Base-by-base conservation (phyloP, 2,113 vertebrate genomes). In the Spilogale gracilis region DNA sequence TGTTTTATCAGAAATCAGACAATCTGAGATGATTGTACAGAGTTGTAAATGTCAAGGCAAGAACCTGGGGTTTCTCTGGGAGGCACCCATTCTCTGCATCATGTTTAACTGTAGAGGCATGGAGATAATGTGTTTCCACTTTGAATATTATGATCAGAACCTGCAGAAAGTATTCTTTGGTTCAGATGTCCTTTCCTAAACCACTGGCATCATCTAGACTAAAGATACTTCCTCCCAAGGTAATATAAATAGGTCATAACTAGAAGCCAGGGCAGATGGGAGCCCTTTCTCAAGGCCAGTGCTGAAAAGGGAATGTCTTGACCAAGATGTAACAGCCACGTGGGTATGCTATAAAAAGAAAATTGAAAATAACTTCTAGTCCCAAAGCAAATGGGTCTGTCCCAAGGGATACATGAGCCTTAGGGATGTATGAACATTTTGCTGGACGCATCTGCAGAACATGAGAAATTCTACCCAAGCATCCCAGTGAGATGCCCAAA, bases 1-100 rank as follows among this genome's bases (percentile, higher is more conserved):
- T 61, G 52, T 63, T 94, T 95, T 78, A 80, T 90, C 50, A 80
- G 52, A 74, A 93, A 81, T n/a, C 38, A 20, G 16, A 38, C 52
- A 48, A 43, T 79, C 4, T 90, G 14, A 93, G 81, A 38, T 50
- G 32, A 30, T 45, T 43, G 58, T 12, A 71, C n/a, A 52, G 56
- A 58, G 9, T 79, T 61, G 43, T 54, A 73, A 73, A 80, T 21
- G 71, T 30, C 21, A n/a, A 69, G 1, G 21, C 61, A n/a, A 84
- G 58, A 58, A 9, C 3, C 5, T 4, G 17, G 32, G 10, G 17
- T n/a, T 45, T 87, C 54, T 50, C 45, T 17, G 5, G 12, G 27
- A 60, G 32, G 7, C 13, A 25, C 25, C n/a, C 11, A 8, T 60
- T 84, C 30, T 11, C 23, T 13, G 6, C 3, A 50, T 43, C 5